A percentile compares a stretch with the other conserved stretches of the same genome.
Evolutionary conservation across 2,797 vertebrate genomes (phyloP).

Genomic region (Arnoldichthys spilopterus): DNA sequence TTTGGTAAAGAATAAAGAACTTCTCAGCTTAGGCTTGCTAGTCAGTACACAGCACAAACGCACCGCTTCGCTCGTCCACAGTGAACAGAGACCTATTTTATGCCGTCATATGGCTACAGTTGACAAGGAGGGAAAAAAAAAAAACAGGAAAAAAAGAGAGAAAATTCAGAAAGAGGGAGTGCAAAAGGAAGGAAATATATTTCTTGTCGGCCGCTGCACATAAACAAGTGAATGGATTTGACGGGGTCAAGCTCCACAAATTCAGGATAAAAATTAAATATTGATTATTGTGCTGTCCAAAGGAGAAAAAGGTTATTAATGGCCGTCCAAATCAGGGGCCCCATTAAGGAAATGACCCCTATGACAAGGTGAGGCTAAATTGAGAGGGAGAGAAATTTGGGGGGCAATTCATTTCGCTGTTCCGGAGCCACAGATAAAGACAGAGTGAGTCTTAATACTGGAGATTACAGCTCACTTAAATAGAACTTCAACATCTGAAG

Average conservation of each 20-base stretch:
- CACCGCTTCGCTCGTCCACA: conserved; percentile 19
- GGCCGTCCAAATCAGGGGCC: conserved; percentile 49
- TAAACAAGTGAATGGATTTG: conserved; percentile 51
- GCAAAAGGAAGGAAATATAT: conserved; percentile 36
- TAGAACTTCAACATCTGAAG: conserved; percentile 56
- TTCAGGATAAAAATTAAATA: conserved; percentile 53
- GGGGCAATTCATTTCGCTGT: conserved; percentile 56
- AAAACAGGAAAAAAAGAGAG: not conserved
- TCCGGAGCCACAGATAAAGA: conserved; percentile 53
- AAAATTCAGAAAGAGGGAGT: not conserved
- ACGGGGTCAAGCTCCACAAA: conserved; percentile 45
- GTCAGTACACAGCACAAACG: conserved; percentile 22
- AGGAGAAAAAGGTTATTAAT: conserved; percentile 56
- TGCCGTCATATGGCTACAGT: not conserved
- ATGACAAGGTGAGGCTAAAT: conserved; percentile 50
- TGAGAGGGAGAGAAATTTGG: conserved; percentile 48
- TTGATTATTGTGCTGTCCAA: conserved; percentile 55
- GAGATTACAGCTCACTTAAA: conserved; percentile 61
- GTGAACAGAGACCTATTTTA: conserved; percentile 10
- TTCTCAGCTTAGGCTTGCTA: conserved; percentile 17
- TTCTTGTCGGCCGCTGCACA: conserved; percentile 48
- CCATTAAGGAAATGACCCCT: conserved; percentile 61
- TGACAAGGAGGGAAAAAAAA: not conserved
- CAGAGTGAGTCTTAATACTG: conserved; percentile 52
- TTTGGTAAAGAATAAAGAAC: conserved; percentile 39